These are phyloP conservation scores for Lates calcarifer DNA, from an alignment of 2,113 vertebrate genomes.

Conservation along the genomic window DNA sequence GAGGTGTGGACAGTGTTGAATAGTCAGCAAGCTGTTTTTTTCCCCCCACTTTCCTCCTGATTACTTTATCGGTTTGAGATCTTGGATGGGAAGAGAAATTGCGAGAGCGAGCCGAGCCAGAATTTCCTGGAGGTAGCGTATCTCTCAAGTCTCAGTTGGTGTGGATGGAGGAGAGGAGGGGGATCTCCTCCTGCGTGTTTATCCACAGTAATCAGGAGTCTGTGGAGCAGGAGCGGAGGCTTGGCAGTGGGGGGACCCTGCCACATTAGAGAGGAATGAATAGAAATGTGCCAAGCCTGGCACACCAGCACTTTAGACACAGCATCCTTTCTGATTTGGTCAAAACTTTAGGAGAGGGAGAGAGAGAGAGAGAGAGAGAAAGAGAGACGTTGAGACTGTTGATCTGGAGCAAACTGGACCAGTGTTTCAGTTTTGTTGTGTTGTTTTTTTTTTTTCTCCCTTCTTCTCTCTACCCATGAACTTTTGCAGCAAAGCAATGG, in stretches of 20 bases:
- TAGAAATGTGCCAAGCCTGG: conserved; percentile 79
- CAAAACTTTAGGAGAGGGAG: conserved; percentile 68
- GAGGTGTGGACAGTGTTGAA: conserved; percentile 29
- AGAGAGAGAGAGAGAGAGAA: conserved; percentile 21
- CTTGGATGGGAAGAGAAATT: conserved; percentile 75
- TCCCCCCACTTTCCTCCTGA: conserved; percentile 64
- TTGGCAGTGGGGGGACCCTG: conserved; percentile 76
- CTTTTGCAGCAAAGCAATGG: conserved; percentile 90
- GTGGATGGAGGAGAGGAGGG: conserved; percentile 66
- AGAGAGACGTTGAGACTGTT: conserved; percentile 59
- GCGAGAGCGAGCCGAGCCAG: conserved; percentile 60
- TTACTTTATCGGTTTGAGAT: conserved; percentile 76
- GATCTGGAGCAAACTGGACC: conserved; percentile 69
- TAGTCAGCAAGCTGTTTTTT: conserved; percentile 56
- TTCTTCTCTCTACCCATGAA: conserved; percentile 73
- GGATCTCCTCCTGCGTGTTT: conserved; percentile 79
- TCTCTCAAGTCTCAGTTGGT: conserved; percentile 80
- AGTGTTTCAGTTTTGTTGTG: conserved; percentile 71
- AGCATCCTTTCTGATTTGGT: conserved; percentile 79
- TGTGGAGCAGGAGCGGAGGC: conserved; percentile 76
- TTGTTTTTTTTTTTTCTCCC: conserved; percentile 32
- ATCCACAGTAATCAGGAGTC: conserved; percentile 84
- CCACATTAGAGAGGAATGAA: conserved; percentile 82
- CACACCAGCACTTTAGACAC: conserved; percentile 74
- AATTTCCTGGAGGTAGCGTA: conserved; percentile 79